Base-by-base conservation (phyloP, 2,113 vertebrate genomes). In the Chaetura pelagica region DNA sequence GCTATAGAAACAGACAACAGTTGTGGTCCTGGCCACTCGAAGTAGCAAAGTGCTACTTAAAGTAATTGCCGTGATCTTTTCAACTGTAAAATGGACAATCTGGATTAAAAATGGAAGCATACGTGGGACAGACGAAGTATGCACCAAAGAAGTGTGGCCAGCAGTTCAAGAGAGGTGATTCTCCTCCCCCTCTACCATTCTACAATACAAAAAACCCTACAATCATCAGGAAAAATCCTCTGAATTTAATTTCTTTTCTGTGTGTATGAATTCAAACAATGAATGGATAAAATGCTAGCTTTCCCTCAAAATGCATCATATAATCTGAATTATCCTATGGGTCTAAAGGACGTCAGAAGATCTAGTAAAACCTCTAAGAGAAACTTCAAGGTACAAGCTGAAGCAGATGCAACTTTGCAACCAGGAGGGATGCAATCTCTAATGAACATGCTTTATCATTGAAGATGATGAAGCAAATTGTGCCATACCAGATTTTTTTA, bases 211-310 rank as follows among this genome's bases (percentile, higher is more conserved):
- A 26, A 69, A 82, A 87, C 67, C 3, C 11, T 49, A 52, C 42
- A 27, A 57, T 9, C 32, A 55, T 16, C 4, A 40, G 17, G 68
- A 76, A 59, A 9, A 87, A 67, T 54, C 48, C 27, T 64, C 15
- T 0, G 5, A 68, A 63, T 23, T 15, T 27, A 5, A 7, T 24
- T 75, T 24, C 1, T 67, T 58, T 80, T 58, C 30, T 0, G 0
- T 26, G 8, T 34, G 3, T 18, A 26, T 30, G 23, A 84, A 75
- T 71, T 64, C n/a, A 71, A 49, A 44, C 5, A 38, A 12, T 18
- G 48, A 34, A n/a, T 1, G 3, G 57, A 68, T 15, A 17, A 69
- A 90, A 52, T 2, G 7, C 10, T 49, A 73, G 44, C 8, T 7
- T 9, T 74, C 2, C 6, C 10, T 34, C 8, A 74, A 62, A 87